Percentiles rank a stretch among this genome's conserved stretches.
These are phyloP conservation scores for Cosmia pyralina DNA, from an alignment of 2,888 invertebrate species.

Conservation along the genomic window DNA sequence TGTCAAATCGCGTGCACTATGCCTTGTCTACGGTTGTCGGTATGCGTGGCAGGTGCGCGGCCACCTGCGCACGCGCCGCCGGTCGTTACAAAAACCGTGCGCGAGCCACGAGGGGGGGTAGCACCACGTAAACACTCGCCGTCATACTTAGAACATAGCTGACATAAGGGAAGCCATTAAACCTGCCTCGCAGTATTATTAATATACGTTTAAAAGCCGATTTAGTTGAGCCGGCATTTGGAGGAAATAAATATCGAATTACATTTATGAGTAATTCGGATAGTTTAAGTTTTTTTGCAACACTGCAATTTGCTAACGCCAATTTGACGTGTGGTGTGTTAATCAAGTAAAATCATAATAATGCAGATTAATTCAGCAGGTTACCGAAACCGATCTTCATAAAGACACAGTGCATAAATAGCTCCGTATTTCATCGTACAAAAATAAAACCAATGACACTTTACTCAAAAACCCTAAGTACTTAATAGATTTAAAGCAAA, in stretches of 20 bases:
- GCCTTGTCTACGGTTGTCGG: constrained; percentile 79
- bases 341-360: not conserved
- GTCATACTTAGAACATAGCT: constrained; percentile 70
- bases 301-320: constrained; percentile 11
- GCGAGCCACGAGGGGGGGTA: constrained; percentile 73
- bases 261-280: constrained; percentile 43
- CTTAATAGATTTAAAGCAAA: constrained; percentile 48
- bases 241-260: constrained; percentile 66
- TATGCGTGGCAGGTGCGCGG: constrained; percentile 88
- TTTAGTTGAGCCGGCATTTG: constrained; percentile 62
- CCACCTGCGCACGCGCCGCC: constrained; percentile 88
- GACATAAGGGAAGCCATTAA: constrained; percentile 83
- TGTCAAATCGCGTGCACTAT: constrained; percentile 78
- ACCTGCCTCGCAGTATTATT: constrained; percentile 72
- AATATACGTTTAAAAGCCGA: constrained; percentile 72
- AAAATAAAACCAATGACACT: constrained; percentile 4
- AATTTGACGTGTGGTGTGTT: not conserved
- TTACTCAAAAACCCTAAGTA: constrained; percentile 20
- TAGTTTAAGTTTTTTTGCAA: constrained; percentile 29
- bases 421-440: not conserved
- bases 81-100: constrained; percentile 85
- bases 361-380: not conserved
- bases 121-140: constrained; percentile 68
- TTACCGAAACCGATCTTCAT: not conserved
- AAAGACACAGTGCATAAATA: not conserved